Evolutionary conservation across 2,888 invertebrate genomes (phyloP).

Genomic region (Dasysyrphus tricinctus): DNA sequence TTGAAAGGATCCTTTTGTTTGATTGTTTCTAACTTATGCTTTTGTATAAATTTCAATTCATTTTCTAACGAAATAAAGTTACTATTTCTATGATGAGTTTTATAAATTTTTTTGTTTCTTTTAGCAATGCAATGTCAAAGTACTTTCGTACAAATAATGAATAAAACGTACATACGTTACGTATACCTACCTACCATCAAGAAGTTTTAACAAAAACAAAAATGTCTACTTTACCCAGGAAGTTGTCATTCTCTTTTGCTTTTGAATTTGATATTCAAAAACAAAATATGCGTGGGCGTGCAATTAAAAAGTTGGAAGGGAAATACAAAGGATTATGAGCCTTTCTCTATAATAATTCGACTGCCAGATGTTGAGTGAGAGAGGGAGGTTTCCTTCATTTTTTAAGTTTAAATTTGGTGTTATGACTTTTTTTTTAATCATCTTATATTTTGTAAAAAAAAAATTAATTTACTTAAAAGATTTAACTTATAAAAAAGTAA

Average conservation of each 20-base stretch:
- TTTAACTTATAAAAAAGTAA: too few relatives aligned
- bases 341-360: background rate
- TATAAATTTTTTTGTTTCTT: background rate
- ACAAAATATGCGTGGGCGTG: constrained; percentile 12
- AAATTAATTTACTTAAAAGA: background rate
- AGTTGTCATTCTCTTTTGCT: constrained; percentile 14
- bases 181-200: background rate
- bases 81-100: background rate
- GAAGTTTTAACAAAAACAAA: background rate
- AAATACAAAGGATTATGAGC: background rate
- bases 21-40: background rate
- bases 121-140: background rate
- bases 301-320: constrained; percentile 7
- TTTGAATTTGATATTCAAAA: constrained; percentile 8
- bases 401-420: background rate
- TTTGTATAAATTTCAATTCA: background rate
- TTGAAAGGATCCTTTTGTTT: background rate
- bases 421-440: background rate
- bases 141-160: background rate
- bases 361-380: background rate
- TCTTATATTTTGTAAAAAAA: background rate
- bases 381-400: background rate
- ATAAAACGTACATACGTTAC: background rate
- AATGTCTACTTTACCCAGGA: background rate
- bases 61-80: background rate